These are phyloP conservation scores for Ceyx margarethae DNA, from an alignment of 2,113 vertebrate genomes.

Conservation along the genomic window DNA sequence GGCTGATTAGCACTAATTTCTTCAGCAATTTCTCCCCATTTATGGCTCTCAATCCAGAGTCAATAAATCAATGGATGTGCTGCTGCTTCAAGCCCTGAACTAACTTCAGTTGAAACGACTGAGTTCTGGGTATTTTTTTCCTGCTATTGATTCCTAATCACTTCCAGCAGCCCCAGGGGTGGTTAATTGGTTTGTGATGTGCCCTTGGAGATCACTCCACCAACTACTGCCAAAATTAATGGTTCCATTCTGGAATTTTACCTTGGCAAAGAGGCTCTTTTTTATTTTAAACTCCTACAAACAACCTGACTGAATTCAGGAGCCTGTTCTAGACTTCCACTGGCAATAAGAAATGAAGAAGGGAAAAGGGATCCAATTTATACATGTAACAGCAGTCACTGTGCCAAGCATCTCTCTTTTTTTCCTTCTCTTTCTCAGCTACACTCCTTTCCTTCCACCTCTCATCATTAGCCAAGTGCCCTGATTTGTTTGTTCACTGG, in stretches of 20 bases:
- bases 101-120: background rate
- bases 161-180: background rate
- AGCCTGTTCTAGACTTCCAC: background rate
- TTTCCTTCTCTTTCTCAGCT: background rate
- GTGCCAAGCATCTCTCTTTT: background rate
- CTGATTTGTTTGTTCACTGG: background rate
- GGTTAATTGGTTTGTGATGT: background rate
- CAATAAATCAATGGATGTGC: background rate
- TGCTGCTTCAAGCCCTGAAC: background rate
- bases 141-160: background rate
- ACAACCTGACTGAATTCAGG: background rate
- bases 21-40: background rate
- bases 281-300: background rate
- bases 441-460: background rate
- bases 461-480: background rate
- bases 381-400: background rate
- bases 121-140: background rate
- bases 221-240: background rate
- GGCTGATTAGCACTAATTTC: background rate
- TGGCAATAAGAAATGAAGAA: constrained; percentile 8
- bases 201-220: background rate
- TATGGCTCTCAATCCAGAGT: background rate
- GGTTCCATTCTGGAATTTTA: background rate
- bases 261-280: background rate
- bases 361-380: background rate